These are phyloP conservation scores for Gulo gulo DNA, from an alignment of 2,113 vertebrate genomes.

Conservation along the genomic window DNA sequence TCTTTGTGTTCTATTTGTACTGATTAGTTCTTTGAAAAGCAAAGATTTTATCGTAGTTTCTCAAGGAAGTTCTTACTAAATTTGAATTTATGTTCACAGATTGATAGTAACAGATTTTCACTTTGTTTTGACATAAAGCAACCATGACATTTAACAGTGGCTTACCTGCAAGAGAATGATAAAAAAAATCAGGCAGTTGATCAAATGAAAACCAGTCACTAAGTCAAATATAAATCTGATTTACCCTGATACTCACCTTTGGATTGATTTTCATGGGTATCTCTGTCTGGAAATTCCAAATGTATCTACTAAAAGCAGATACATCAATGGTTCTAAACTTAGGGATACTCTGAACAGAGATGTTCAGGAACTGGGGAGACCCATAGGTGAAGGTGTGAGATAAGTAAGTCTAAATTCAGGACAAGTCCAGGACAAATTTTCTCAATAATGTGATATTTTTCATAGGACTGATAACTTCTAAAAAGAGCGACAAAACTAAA, in stretches of 20 bases:
- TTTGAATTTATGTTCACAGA: constrained; percentile 2
- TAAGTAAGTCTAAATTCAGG: constrained; percentile 7
- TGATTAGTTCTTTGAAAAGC: background rate
- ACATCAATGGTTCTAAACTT: background rate
- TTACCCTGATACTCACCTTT: background rate
- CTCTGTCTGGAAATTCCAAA: background rate
- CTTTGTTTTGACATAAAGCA: background rate
- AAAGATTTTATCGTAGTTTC: background rate
- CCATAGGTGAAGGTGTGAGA: background rate
- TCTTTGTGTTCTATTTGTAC: background rate
- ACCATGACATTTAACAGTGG: background rate
- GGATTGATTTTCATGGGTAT: background rate
- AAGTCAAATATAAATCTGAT: constrained; percentile 24
- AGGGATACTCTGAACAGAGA: background rate
- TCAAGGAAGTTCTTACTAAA: background rate
- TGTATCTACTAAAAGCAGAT: background rate
- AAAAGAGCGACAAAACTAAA: constrained; percentile 48
- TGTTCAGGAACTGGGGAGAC: background rate
- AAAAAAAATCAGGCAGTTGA: background rate
- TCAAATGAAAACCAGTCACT: constrained; percentile 11
- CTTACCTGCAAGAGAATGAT: background rate
- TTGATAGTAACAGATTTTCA: background rate
- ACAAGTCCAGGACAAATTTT: background rate
- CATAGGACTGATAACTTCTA: background rate
- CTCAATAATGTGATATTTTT: constrained; percentile 19